Evolutionary conservation across 1,140 invertebrate genomes (phyloP).

Genomic region (Goniozus legneri): DNA sequence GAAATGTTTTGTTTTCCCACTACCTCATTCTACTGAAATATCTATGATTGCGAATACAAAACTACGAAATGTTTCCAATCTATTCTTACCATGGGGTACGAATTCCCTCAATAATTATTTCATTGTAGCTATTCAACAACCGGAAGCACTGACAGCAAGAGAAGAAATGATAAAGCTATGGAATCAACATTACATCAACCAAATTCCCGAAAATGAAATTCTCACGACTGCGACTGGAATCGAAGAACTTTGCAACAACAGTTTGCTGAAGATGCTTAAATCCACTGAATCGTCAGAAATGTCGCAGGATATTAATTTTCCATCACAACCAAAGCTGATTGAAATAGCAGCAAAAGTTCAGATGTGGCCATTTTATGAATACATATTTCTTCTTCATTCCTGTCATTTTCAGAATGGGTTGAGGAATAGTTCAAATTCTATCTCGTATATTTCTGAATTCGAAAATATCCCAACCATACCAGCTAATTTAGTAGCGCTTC

Average conservation of each 20-base stretch:
- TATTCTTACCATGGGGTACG: conserved; percentile 19
- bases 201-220: no score
- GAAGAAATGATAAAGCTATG: no score
- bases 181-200: no score
- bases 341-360: conserved; percentile 20
- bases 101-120: conserved; percentile 7
- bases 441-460: conserved; percentile 11
- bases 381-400: conserved; percentile 35
- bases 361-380: conserved; percentile 51
- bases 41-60: conserved; percentile 18
- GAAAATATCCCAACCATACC: conserved; percentile 37
- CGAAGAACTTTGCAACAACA: no score
- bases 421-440: no score
- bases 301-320: no score
- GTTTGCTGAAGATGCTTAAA: no score
- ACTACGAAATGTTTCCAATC: conserved; percentile 17
- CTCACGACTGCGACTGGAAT: no score
- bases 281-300: no score
- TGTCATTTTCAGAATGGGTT: conserved; percentile 26
- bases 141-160: no score
- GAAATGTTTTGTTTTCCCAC: conserved; percentile 26
- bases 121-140: no score
- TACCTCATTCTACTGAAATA: conserved; percentile 33
- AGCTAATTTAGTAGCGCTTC: conserved; percentile 27
- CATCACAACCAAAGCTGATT: no score